These are phyloP conservation scores for Dyspetes luteomarginatus DNA, from an alignment of 2,888 invertebrate genomes.

Conservation along the genomic window DNA sequence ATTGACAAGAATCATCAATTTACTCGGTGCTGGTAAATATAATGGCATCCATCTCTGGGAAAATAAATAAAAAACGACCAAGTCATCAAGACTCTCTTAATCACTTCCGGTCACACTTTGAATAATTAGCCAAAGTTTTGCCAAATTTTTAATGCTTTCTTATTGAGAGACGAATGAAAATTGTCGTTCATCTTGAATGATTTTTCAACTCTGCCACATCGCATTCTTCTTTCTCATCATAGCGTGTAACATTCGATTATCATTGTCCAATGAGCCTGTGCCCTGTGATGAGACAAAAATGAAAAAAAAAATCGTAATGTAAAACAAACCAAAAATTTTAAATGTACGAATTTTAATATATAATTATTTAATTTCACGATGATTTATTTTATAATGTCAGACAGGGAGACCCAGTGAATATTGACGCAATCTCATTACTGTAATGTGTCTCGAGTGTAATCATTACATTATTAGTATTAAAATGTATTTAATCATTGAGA, in stretches of 20 bases:
- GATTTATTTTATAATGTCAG: not conserved
- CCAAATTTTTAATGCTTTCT: not conserved
- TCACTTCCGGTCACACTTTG: not conserved
- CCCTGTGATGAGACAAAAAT: too few species aligned
- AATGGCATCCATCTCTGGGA: not conserved
- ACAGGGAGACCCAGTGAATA: not conserved
- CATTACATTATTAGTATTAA: conserved; percentile 59
- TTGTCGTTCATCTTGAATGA: not conserved
- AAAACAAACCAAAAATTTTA: conserved; percentile 52
- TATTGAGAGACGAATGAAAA: not conserved
- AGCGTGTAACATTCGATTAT: conserved; percentile 52
- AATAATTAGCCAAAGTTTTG: not conserved
- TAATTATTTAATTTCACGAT: not conserved
- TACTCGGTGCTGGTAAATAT: conserved; percentile 14
- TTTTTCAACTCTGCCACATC: conserved; percentile 36
- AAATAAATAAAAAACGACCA: not conserved
- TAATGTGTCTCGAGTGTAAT: conserved; percentile 29
- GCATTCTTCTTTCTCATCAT: conserved; percentile 55
- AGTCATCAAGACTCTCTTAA: not conserved
- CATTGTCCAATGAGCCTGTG: conserved; percentile 24
- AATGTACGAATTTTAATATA: conserved; percentile 19
- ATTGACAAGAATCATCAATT: conserved; percentile 29
- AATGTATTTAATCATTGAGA: conserved; percentile 26
- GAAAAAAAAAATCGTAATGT: too few species aligned
- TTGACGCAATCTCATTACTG: conserved; percentile 28